phyloP scores from a whole-genome alignment of 2,888 invertebrate species.

The Ormyrus thymus region DNA sequence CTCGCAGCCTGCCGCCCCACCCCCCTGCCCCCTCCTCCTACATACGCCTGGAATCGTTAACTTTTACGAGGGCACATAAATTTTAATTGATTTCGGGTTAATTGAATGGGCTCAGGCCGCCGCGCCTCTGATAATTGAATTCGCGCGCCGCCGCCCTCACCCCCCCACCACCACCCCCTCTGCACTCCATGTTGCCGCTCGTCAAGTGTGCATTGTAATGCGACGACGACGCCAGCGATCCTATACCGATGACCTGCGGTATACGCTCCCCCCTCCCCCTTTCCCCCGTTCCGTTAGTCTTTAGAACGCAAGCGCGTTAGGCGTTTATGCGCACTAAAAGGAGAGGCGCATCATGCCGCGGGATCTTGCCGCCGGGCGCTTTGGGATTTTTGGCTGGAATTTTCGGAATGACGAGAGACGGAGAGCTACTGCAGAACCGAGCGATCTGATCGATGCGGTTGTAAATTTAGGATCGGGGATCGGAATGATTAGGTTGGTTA shows the following conservation, averaged over 20 bases:
- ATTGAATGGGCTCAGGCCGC: constrained; percentile 57
- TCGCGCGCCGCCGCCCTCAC: background rate
- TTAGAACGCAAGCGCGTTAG: too few species aligned
- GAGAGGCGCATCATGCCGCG: background rate
- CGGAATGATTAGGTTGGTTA: too few species aligned
- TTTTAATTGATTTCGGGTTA: constrained; percentile 63
- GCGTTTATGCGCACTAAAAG: background rate
- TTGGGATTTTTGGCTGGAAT: too few species aligned
- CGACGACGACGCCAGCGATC: constrained; percentile 21
- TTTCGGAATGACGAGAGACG: too few species aligned
- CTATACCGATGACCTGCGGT: constrained; percentile 33
- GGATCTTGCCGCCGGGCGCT: too few species aligned
- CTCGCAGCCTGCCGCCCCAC: too few species aligned
- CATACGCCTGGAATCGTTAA: constrained; percentile 58
- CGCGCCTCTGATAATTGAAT: too few species aligned
- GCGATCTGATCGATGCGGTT: too few species aligned
- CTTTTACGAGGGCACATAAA: constrained; percentile 62
- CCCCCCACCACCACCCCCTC: background rate
- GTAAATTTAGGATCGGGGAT: too few species aligned
- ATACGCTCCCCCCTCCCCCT: background rate
- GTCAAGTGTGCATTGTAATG: constrained; percentile 21
- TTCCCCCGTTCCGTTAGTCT: too few species aligned
- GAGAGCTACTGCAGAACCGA: too few species aligned
- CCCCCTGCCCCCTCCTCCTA: background rate
- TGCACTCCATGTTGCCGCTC: background rate